Evolutionary conservation across 2,797 vertebrate genomes (phyloP).

Genomic region (Gambelia wislizenii): DNA sequence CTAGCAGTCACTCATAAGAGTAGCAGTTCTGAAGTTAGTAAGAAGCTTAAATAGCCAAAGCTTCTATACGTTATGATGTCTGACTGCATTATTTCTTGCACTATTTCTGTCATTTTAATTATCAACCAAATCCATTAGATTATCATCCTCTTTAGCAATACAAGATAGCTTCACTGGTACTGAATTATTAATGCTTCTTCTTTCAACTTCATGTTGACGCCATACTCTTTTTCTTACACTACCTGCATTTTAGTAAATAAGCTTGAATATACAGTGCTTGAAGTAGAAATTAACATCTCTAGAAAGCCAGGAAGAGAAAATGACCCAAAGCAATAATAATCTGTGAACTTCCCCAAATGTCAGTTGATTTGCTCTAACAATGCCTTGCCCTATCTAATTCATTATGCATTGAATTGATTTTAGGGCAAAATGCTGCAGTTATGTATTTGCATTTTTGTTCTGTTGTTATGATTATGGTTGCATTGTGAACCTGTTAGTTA

Average conservation of each 20-base stretch:
- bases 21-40: background rate
- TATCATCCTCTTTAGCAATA: conserved; percentile 30
- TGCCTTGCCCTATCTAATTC: conserved; percentile 38
- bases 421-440: background rate
- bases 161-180: conserved; percentile 14
- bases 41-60: background rate
- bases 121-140: conserved; percentile 14
- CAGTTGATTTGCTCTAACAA: conserved; percentile 12
- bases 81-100: background rate
- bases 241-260: conserved; percentile 12
- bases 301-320: conserved; percentile 5
- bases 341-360: background rate
- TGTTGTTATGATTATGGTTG: conserved; percentile 20
- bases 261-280: conserved; percentile 1
- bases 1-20: background rate
- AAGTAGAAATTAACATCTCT: conserved; percentile 7
- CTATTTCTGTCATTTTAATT: conserved; percentile 35
- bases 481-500: conserved; percentile 30
- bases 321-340: conserved; percentile 29
- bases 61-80: background rate
- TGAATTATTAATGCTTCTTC: conserved; percentile 22
- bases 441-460: conserved; percentile 28
- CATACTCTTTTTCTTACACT: conserved; percentile 21
- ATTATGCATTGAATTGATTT: conserved; percentile 21
- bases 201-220: conserved; percentile 47